Evolutionary conservation across 2,888 invertebrate genomes (phyloP).

Genomic region (Salpingus planirostris): DNA sequence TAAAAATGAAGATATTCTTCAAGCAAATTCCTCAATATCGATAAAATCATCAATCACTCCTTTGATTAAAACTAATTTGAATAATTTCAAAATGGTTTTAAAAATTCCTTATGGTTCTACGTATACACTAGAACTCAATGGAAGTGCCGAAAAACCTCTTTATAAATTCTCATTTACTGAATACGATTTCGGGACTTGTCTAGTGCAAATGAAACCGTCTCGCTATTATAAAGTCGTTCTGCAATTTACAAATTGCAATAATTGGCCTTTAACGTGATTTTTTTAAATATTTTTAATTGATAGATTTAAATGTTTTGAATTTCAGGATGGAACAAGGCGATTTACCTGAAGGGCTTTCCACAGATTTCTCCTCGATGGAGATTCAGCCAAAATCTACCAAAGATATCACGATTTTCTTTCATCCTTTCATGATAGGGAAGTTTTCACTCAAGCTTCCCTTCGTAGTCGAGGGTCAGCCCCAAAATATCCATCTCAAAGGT

Average conservation of each 20-base stretch:
- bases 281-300: background rate
- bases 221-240: conserved; percentile 42
- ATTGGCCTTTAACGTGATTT: conserved; percentile 30
- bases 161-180: conserved; percentile 54
- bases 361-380: conserved; percentile 41
- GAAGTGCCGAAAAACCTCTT: conserved; percentile 48
- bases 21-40: background rate
- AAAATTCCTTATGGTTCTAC: conserved; percentile 60
- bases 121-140: conserved; percentile 50
- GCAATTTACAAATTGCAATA: conserved; percentile 37
- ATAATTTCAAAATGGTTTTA: conserved; percentile 13
- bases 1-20: conserved; percentile 4
- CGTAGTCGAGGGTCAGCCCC: conserved; percentile 47
- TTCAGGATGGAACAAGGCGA: conserved; percentile 46
- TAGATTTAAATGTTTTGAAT: conserved; percentile 8
- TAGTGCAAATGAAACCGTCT: conserved; percentile 46
- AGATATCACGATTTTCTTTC: conserved; percentile 47
- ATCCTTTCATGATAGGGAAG: conserved; percentile 45
- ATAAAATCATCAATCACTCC: conserved; percentile 4
- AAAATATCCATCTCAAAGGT: conserved; percentile 47
- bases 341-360: conserved; percentile 42
- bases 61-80: conserved; percentile 4
- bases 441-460: conserved; percentile 48
- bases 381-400: conserved; percentile 42
- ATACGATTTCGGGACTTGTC: conserved; percentile 59